Percentiles rank a stretch among this genome's conserved stretches.
phyloP scores from a whole-genome alignment of 2,113 vertebrate species.

The Phalacrocorax brasilianus region DNA sequence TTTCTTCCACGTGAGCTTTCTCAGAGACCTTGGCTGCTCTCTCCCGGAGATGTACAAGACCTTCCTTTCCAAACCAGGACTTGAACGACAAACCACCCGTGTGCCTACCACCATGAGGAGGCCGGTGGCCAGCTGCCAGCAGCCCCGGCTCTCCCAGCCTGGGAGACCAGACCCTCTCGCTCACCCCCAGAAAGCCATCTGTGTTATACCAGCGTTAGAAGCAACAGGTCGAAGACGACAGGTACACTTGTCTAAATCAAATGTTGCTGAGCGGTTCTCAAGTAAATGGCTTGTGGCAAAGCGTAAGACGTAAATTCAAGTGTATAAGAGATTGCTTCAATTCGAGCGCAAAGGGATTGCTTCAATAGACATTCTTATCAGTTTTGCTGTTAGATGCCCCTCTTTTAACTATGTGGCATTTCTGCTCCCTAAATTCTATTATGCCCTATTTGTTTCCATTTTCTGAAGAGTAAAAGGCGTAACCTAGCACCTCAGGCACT shows the following conservation, averaged over 20 bases:
- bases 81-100: background rate
- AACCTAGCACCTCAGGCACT: background rate
- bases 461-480: background rate
- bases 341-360: background rate
- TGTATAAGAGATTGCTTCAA: background rate
- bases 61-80: background rate
- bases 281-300: background rate
- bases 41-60: background rate
- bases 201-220: background rate
- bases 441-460: conserved; percentile 24
- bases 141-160: background rate
- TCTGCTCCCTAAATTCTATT: background rate
- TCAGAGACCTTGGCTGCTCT: background rate
- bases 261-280: background rate
- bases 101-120: fast-evolving
- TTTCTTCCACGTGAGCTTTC: background rate
- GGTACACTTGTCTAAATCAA: background rate
- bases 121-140: background rate
- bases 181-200: background rate
- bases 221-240: background rate
- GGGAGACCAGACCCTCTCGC: background rate
- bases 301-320: background rate
- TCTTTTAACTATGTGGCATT: background rate
- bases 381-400: background rate
- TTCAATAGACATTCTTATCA: background rate